phyloP scores from a whole-genome alignment of 2,888 invertebrate genomes.

The Diabrotica balteata region DNA sequence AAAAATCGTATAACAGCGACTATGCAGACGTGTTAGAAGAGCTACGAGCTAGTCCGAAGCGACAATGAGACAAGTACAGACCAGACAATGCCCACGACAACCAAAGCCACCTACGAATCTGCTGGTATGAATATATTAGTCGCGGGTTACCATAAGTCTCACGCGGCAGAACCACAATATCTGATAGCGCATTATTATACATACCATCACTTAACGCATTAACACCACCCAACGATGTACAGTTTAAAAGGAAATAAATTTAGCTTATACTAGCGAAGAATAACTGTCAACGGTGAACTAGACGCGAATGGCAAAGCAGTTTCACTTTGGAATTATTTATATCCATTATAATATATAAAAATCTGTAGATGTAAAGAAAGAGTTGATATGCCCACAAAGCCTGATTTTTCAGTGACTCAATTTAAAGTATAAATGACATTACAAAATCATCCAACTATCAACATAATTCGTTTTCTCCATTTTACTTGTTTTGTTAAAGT shows the following conservation, averaged over 20 bases:
- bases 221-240: constrained; percentile 39
- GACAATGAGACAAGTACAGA: constrained; percentile 49
- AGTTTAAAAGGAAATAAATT: constrained; percentile 33
- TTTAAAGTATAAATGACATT: no score
- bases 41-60: constrained; percentile 48
- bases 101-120: constrained; percentile 47
- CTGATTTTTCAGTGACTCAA: no score
- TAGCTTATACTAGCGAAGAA: constrained; percentile 7
- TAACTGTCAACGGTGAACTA: not conserved
- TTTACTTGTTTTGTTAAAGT: no score
- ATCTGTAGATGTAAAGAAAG: no score
- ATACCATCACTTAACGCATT: constrained; percentile 40
- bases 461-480: no score
- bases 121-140: constrained; percentile 58
- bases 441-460: no score
- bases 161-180: constrained; percentile 38
- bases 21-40: constrained; percentile 41
- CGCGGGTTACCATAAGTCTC: constrained; percentile 56
- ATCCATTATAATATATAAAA: no score
- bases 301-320: no score
- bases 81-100: constrained; percentile 49
- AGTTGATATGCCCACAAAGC: no score
- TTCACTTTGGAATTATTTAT: no score
- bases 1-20: constrained; percentile 46
- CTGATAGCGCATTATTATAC: constrained; percentile 42